These are phyloP conservation scores for Silurus lanzhouensis DNA, from an alignment of 2,797 vertebrate species.

Conservation along the genomic window DNA sequence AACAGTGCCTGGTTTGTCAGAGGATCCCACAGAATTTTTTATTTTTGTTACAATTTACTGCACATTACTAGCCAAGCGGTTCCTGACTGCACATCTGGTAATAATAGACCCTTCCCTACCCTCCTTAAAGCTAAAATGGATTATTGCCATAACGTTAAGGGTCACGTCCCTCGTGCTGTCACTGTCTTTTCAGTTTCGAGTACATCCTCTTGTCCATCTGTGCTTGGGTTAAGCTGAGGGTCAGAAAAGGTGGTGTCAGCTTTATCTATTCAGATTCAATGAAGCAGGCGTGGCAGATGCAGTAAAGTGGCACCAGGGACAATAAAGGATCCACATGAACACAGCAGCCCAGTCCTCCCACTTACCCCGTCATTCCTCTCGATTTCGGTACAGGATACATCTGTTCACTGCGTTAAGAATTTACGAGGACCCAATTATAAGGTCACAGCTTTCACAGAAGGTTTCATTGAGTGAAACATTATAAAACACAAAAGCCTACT, in stretches of 20 bases:
- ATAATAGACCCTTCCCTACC: not conserved
- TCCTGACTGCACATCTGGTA: not conserved
- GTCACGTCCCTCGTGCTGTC: not conserved
- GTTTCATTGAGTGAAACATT: slow-evolving; percentile 1
- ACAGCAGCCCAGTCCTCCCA: slow-evolving; percentile 22
- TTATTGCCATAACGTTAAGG: not conserved
- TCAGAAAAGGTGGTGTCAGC: slow-evolving; percentile 40
- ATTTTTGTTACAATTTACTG: not conserved
- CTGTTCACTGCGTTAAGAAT: slow-evolving; percentile 10
- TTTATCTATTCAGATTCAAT: slow-evolving; percentile 42
- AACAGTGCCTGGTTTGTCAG: not conserved
- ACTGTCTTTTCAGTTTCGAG: slow-evolving; percentile 19
- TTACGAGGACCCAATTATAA: not conserved
- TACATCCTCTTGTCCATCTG: slow-evolving; percentile 47
- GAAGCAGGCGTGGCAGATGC: slow-evolving; percentile 6
- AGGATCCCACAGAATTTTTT: not conserved
- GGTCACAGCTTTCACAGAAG: not conserved
- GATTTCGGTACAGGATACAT: slow-evolving; percentile 37
- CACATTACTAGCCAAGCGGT: not conserved
- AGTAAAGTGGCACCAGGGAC: slow-evolving; percentile 4
- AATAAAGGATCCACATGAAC: slow-evolving; percentile 19
- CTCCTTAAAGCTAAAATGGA: not conserved
- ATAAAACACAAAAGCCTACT: not conserved
- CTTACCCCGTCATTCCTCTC: slow-evolving; percentile 2
- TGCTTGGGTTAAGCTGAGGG: slow-evolving; percentile 28